These are phyloP conservation scores for Rhamphomyia laevipes DNA, from an alignment of 2,888 invertebrate genomes.

Conservation along the genomic window DNA sequence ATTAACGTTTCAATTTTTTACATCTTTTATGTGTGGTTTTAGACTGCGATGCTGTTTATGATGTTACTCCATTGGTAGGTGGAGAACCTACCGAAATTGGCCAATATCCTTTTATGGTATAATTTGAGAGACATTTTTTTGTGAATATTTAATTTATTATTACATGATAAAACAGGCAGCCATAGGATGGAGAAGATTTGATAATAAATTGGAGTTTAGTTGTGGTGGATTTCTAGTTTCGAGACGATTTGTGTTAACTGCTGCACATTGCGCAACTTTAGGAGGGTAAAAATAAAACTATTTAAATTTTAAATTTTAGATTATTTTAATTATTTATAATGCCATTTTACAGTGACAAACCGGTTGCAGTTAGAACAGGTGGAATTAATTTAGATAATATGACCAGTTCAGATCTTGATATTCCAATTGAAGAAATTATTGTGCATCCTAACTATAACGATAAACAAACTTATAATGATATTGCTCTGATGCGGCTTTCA, in stretches of 20 bases:
- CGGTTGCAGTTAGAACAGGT: slow-evolving; percentile 20
- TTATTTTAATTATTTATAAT: too few species aligned
- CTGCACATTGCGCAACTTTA: slow-evolving; percentile 30
- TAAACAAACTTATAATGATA: slow-evolving; percentile 40
- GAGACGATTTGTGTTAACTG: slow-evolving; percentile 28
- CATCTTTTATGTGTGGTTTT: too few species aligned
- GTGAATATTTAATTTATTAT: too few species aligned
- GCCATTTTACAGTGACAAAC: slow-evolving; percentile 7
- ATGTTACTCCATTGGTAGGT: background rate
- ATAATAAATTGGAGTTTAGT: slow-evolving; percentile 24
- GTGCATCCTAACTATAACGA: slow-evolving; percentile 36
- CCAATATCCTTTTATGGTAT: background rate
- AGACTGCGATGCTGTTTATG: too few species aligned
- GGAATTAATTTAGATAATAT: slow-evolving; percentile 19
- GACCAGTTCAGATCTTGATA: background rate
- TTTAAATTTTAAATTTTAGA: too few species aligned
- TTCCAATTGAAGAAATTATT: slow-evolving; percentile 23
- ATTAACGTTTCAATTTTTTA: too few species aligned
- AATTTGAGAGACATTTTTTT: too few species aligned
- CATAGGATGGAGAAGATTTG: background rate
- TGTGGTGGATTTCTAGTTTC: slow-evolving; percentile 35
- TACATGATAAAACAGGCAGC: background rate
- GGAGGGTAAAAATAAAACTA: slow-evolving; percentile 20
- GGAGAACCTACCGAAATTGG: background rate
- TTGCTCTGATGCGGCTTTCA: slow-evolving; percentile 36